These are phyloP conservation scores for Diadophis punctatus DNA, from an alignment of 2,113 vertebrate species.

Conservation along the genomic window DNA sequence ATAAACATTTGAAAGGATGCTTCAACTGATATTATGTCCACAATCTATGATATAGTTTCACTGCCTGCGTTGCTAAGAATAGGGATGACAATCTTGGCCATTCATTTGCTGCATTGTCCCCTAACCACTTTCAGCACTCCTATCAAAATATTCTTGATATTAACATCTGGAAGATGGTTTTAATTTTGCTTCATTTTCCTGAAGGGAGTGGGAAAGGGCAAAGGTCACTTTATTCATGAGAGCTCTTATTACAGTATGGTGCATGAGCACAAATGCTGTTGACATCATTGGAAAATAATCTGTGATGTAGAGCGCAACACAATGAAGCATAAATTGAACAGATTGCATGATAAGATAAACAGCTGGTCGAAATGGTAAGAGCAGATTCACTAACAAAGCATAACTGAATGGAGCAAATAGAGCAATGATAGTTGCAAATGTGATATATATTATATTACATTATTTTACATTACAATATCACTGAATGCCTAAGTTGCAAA, in stretches of 20 bases:
- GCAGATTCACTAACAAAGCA: conserved; percentile 38
- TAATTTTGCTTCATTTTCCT: conserved; percentile 10
- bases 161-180: conserved; percentile 21
- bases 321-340: conserved; percentile 49
- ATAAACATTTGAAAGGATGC: background rate
- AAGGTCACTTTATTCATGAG: conserved; percentile 27
- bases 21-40: conserved; percentile 8
- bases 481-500: conserved; percentile 24
- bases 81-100: conserved; percentile 31
- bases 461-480: background rate
- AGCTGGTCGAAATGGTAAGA: conserved; percentile 41
- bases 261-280: conserved; percentile 22
- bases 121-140: conserved; percentile 28
- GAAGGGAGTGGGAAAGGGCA: background rate
- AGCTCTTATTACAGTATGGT: conserved; percentile 15
- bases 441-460: background rate
- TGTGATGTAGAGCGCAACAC: conserved; percentile 11
- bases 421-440: conserved; percentile 31
- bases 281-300: conserved; percentile 34
- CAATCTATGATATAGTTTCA: conserved; percentile 3
- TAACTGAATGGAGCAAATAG: conserved; percentile 28
- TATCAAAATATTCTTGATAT: conserved; percentile 14
- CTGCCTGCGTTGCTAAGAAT: conserved; percentile 20
- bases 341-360: conserved; percentile 28
- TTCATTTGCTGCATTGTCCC: conserved; percentile 5